phyloP scores from a whole-genome alignment of 2,888 invertebrate species.

The Euplagia quadripunctaria region DNA sequence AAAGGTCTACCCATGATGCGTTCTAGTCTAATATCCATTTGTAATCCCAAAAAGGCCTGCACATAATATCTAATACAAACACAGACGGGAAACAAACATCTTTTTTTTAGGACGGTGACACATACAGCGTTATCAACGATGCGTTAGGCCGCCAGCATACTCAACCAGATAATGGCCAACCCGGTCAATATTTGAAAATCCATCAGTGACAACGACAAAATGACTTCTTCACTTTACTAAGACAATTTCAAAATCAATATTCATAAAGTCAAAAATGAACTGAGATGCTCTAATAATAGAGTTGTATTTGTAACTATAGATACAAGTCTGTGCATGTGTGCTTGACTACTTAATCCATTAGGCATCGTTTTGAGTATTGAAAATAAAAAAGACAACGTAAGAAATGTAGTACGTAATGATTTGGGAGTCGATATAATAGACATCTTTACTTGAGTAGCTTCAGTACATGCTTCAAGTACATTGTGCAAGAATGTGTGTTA shows the following conservation, averaged over 20 bases:
- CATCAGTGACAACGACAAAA: conserved; percentile 79
- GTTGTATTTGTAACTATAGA: conserved; percentile 42
- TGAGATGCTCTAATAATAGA: conserved; percentile 42
- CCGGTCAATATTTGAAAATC: conserved; percentile 85
- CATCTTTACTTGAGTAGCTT: conserved; percentile 49
- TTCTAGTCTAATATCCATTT: conserved; percentile 57
- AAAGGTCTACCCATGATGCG: not conserved
- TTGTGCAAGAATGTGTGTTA: conserved; percentile 24
- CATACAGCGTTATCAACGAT: conserved; percentile 72
- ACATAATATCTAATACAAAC: conserved; percentile 73
- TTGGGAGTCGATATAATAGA: conserved; percentile 58
- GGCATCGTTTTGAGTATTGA: conserved; percentile 68
- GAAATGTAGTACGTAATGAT: conserved; percentile 66
- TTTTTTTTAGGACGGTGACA: conserved; percentile 73
- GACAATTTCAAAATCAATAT: conserved; percentile 55
- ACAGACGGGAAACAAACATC: conserved; percentile 75
- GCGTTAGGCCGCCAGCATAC: conserved; percentile 70
- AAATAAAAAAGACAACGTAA: conserved; percentile 68
- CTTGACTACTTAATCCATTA: conserved; percentile 74
- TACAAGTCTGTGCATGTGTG: conserved; percentile 37
- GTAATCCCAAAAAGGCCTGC: conserved; percentile 73
- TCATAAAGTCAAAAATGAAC: conserved; percentile 42
- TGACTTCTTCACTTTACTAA: conserved; percentile 81
- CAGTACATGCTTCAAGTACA: conserved; percentile 38
- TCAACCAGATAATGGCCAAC: conserved; percentile 78